Conservation (phyloP, 2,797 vertebrate species). For the Steatocranus sp. region DNA sequence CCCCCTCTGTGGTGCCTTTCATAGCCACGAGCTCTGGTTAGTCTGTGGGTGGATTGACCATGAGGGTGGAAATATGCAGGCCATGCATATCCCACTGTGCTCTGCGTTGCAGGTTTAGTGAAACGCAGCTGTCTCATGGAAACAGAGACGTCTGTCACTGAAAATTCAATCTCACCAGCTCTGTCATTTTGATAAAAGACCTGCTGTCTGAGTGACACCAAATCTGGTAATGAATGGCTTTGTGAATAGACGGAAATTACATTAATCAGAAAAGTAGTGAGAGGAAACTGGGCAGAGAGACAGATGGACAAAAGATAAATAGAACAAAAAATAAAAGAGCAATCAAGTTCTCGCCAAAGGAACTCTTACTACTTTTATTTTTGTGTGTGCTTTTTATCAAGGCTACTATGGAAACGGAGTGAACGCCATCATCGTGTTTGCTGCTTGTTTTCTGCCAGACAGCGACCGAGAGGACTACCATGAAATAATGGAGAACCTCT, state of each 20-base stretch:
- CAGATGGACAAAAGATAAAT: slow-evolving; percentile 34
- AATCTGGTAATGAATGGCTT: slow-evolving; percentile 37
- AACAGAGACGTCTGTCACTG: slow-evolving; percentile 29
- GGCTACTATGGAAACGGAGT: slow-evolving; percentile 93
- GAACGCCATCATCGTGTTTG: slow-evolving; percentile 98
- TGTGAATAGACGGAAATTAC: slow-evolving; percentile 38
- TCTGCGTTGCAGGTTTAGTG: background rate
- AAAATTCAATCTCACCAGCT: slow-evolving; percentile 28
- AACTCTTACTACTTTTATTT: slow-evolving; percentile 6
- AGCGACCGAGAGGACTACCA: slow-evolving; percentile 92
- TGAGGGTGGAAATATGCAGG: background rate
- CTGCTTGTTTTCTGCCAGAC: slow-evolving; percentile 97
- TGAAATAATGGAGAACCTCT: slow-evolving; percentile 99
- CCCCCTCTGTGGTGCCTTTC: background rate
- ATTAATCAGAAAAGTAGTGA: slow-evolving; percentile 32
- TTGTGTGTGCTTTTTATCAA: slow-evolving; percentile 51
- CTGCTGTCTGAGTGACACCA: slow-evolving; percentile 39
- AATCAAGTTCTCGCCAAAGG: slow-evolving; percentile 17
- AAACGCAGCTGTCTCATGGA: slow-evolving; percentile 5
- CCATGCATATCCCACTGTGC: background rate
- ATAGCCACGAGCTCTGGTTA: background rate
- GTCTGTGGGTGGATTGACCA: background rate
- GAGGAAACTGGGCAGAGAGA: slow-evolving; percentile 23
- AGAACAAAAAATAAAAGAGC: slow-evolving; percentile 15
- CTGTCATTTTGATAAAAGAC: slow-evolving; percentile 42